Evolutionary conservation across 23 tunicate genomes (phyloP).

Genomic region (Oikopleura dioica): DNA sequence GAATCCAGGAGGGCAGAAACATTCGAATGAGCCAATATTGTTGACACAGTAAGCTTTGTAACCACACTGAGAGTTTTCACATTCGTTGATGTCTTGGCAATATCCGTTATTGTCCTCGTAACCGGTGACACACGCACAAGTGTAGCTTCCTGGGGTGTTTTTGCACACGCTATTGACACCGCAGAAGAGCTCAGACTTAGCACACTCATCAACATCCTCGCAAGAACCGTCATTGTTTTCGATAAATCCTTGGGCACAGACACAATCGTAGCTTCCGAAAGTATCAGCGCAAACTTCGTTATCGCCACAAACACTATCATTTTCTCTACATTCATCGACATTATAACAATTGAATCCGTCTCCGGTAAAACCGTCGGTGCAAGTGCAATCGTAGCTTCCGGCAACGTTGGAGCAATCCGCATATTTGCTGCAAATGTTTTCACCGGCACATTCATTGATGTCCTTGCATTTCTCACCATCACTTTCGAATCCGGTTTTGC

Average conservation of each 20-base stretch:
- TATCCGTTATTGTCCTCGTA: not conserved
- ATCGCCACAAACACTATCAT: not conserved
- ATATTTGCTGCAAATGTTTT: not conserved
- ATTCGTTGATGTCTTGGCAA: not conserved
- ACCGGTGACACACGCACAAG: not conserved
- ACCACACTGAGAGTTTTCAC: not conserved
- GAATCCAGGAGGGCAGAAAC: not conserved
- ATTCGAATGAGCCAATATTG: not conserved
- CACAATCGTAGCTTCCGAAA: not conserved
- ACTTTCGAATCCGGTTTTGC: not conserved
- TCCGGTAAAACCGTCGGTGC: not conserved
- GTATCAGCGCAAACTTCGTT: not conserved
- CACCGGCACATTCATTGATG: constrained; percentile 2
- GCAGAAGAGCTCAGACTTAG: not conserved
- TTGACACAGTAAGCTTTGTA: not conserved
- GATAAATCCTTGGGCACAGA: not conserved
- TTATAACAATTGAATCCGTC: not conserved
- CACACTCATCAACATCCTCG: not conserved
- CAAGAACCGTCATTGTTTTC: not conserved
- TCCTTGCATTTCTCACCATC: not conserved
- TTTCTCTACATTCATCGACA: not conserved
- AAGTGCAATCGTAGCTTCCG: not conserved
- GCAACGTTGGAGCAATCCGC: not conserved
- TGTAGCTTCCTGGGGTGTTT: not conserved
- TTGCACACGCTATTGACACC: not conserved